Evolutionary conservation across 2,113 vertebrate species (phyloP).

Genomic region (Stegostoma tigrinum): DNA sequence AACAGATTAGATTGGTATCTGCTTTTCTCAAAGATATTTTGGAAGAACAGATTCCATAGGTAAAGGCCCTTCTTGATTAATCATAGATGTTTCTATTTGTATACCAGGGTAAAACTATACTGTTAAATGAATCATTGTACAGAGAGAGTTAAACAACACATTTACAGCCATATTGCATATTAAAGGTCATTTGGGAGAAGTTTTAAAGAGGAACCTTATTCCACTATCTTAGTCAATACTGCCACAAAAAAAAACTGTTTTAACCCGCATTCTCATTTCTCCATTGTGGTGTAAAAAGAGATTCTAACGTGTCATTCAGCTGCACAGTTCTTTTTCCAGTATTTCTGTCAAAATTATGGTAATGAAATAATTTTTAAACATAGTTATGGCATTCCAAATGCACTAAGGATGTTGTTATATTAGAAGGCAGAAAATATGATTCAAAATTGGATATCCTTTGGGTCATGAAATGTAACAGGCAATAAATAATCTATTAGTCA

Average conservation of each 20-base stretch:
- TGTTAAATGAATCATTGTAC: not conserved
- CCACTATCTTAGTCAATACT: no score
- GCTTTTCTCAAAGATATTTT: not conserved
- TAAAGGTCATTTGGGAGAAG: not conserved
- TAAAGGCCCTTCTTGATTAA: not conserved
- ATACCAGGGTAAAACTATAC: not conserved
- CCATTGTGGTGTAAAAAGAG: slow-evolving; percentile 2
- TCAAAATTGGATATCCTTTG: slow-evolving; percentile 4
- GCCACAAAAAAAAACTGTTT: not conserved
- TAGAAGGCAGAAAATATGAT: not conserved
- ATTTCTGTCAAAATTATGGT: not conserved
- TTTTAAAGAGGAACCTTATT: not conserved
- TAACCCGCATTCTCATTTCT: not conserved
- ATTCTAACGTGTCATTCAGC: not conserved
- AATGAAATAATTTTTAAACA: not conserved
- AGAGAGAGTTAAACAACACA: not conserved
- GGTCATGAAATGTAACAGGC: not conserved
- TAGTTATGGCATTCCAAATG: not conserved
- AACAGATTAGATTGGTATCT: not conserved
- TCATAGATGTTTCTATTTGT: not conserved
- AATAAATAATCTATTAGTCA: not conserved
- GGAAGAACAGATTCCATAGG: not conserved
- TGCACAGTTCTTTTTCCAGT: not conserved
- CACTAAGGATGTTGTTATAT: not conserved
- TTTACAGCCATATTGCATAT: not conserved